A percentile compares a stretch with the other conserved stretches of the same genome.
phyloP scores from a whole-genome alignment of 2,797 vertebrate species.

The Champsocephalus gunnari region DNA sequence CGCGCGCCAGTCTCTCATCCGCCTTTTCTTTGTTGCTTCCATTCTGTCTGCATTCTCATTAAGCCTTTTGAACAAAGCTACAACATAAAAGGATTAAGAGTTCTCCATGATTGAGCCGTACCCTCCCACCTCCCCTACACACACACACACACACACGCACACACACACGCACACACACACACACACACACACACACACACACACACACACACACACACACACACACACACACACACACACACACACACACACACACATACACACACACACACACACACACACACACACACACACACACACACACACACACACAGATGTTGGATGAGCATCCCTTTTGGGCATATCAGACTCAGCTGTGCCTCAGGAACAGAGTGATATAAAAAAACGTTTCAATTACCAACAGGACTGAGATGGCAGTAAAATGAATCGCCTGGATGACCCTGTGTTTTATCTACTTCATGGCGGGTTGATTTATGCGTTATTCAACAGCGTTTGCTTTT shows the following conservation, averaged over 20 bases:
- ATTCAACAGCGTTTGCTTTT: conserved; percentile 58
- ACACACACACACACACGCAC: neutral
- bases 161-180: neutral
- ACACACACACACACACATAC: too few relatives aligned
- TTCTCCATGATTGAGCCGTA: conserved; percentile 40
- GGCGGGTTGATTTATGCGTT: conserved; percentile 29
- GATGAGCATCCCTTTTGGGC: conserved; percentile 32
- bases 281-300: neutral
- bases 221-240: too few relatives aligned
- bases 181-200: neutral
- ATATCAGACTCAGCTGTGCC: conserved; percentile 32
- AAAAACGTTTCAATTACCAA: conserved; percentile 56
- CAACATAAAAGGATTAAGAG: conserved; percentile 33
- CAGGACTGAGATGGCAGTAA: conserved; percentile 20
- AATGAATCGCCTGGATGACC: conserved; percentile 38
- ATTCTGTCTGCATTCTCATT: conserved; percentile 28
- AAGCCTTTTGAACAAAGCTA: conserved; percentile 55
- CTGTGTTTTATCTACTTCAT: conserved; percentile 43
- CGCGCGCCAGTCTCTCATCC: conserved; percentile 31
- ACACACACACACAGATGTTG: conserved; percentile 27
- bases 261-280: too few relatives aligned
- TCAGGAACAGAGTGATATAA: conserved; percentile 16
- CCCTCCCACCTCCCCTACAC: neutral
- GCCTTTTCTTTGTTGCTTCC: conserved; percentile 34
- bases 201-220: neutral